Conservation (phyloP, 2,888 invertebrate species). For the Lasioglossum villosulum region DNA sequence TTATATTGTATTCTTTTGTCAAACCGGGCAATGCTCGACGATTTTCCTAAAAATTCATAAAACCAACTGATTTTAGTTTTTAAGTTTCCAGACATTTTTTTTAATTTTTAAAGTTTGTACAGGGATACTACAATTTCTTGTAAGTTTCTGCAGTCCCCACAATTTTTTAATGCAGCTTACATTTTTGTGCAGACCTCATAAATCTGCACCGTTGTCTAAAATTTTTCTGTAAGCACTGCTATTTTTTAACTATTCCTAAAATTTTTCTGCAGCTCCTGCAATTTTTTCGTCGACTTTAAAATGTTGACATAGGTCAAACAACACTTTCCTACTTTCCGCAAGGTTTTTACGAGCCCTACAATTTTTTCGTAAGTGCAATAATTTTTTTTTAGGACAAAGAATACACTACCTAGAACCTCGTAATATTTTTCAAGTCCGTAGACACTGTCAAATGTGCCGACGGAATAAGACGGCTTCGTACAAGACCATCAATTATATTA, state of each 20-base stretch:
- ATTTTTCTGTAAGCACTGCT: not conserved
- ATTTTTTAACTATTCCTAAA: not conserved
- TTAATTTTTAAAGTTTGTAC: not conserved
- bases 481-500: not conserved
- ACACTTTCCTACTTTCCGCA: not conserved
- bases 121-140: not conserved
- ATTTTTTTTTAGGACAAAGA: not conserved
- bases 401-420: no score
- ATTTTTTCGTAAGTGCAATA: not conserved
- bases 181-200: no score
- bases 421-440: not conserved
- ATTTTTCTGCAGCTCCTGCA: not conserved
- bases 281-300: not conserved
- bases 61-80: not conserved
- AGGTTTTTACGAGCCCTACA: not conserved
- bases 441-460: not conserved
- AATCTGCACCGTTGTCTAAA: not conserved
- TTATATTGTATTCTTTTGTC: not conserved
- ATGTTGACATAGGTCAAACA: not conserved
- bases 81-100: not conserved
- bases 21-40: not conserved
- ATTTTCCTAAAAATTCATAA: not conserved
- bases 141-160: not conserved
- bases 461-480: not conserved
- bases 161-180: not conserved